Percentiles rank a stretch among this genome's conserved stretches.
Conservation (phyloP, 2,113 vertebrate species). For the Grus americana region DNA sequence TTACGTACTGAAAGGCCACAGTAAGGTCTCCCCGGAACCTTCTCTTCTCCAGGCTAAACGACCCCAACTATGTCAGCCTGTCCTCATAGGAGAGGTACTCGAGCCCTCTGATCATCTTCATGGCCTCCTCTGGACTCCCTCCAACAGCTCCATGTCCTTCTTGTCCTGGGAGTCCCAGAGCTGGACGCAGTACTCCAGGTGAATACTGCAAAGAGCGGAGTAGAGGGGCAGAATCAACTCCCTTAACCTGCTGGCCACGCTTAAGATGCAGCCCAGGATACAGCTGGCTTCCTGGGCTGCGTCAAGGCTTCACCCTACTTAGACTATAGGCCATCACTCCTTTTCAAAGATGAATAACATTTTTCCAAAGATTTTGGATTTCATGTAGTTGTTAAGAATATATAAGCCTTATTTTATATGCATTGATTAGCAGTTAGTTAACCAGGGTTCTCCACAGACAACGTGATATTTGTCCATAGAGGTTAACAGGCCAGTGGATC, state of each 20-base stretch:
- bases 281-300: rapidly evolving
- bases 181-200: rapidly evolving
- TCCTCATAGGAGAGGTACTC: rapidly evolving
- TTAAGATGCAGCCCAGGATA: neutral
- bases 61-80: neutral
- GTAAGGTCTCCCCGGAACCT: neutral
- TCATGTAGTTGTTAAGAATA: neutral
- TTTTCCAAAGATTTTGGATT: neutral
- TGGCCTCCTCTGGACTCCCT: neutral
- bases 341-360: neutral
- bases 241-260: rapidly evolving
- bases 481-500: neutral
- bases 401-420: neutral
- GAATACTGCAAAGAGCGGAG: neutral
- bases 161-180: rapidly evolving
- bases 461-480: neutral
- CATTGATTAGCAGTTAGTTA: neutral
- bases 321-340: neutral
- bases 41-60: neutral
- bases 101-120: rapidly evolving
- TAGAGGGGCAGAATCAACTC: rapidly evolving
- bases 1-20: neutral
- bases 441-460: neutral
- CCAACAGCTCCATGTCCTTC: too few species aligned
- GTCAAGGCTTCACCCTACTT: neutral